These are phyloP conservation scores for Pipa parva DNA, from an alignment of 2,113 vertebrate genomes.

Conservation along the genomic window DNA sequence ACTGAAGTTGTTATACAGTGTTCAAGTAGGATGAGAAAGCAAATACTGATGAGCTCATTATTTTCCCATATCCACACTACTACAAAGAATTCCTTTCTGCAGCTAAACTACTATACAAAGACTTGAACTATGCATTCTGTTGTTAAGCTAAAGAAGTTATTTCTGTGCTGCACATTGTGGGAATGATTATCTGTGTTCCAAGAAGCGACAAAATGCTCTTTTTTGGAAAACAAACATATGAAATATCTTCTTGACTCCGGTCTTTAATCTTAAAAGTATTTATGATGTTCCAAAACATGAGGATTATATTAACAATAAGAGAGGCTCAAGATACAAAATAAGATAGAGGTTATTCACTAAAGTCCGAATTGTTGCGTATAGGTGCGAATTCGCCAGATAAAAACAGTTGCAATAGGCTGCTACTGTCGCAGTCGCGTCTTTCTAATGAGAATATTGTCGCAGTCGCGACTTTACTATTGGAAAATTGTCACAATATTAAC, in stretches of 20 bases:
- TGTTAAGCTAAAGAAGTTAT: background rate
- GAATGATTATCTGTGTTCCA: slow-evolving; percentile 7
- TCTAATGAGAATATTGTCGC: too few relatives aligned
- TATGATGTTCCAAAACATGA: slow-evolving; percentile 16
- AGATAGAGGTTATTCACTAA: too few relatives aligned
- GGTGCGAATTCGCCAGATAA: too few relatives aligned
- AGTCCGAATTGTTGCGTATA: too few relatives aligned
- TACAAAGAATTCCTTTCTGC: background rate
- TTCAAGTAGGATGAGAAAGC: background rate
- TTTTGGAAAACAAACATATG: background rate
- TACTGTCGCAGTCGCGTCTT: too few relatives aligned
- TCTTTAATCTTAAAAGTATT: slow-evolving; percentile 12
- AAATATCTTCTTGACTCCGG: background rate
- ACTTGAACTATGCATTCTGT: background rate
- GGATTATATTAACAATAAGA: slow-evolving; percentile 28
- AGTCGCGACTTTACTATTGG: too few relatives aligned
- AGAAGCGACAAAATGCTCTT: slow-evolving; percentile 17
- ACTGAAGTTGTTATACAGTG: background rate
- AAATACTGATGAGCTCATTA: background rate
- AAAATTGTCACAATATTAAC: too few relatives aligned
- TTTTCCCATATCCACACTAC: background rate
- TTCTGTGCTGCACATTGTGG: slow-evolving; percentile 14
- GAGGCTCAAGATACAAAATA: slow-evolving; percentile 7
- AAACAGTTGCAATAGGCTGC: too few relatives aligned
- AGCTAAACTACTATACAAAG: background rate